Evolutionary conservation across 2,113 vertebrate genomes (phyloP).

Genomic region (Psilopsiagon aurifrons): DNA sequence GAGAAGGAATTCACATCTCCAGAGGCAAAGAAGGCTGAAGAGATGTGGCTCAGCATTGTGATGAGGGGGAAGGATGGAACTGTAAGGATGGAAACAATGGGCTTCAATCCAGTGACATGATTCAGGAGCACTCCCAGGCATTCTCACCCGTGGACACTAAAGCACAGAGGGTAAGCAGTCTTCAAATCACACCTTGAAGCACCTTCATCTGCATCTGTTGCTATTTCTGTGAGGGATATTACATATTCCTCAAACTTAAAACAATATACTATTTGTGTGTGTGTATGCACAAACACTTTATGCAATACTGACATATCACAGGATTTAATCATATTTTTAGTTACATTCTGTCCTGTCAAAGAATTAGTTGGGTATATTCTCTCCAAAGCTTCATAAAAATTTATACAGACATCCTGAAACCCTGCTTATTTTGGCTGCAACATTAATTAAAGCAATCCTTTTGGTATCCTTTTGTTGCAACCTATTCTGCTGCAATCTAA

Average conservation of each 20-base stretch:
- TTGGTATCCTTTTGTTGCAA: fast-evolving
- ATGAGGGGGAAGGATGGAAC: neutral
- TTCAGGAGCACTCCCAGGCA: neutral
- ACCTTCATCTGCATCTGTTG: neutral
- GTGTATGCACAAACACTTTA: fast-evolving
- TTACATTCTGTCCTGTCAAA: neutral
- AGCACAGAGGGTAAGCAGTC: neutral
- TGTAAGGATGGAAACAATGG: neutral
- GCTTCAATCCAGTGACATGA: neutral
- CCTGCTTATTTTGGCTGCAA: neutral
- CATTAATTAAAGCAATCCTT: neutral
- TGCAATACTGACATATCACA: fast-evolving
- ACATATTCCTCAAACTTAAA: neutral
- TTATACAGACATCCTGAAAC: neutral
- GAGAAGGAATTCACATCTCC: neutral
- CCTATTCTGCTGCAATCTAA: neutral
- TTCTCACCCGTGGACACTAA: fast-evolving
- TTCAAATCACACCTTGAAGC: neutral
- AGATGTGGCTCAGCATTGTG: neutral
- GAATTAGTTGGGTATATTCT: neutral
- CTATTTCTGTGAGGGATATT: neutral
- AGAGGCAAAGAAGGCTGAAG: neutral
- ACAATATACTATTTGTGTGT: fast-evolving
- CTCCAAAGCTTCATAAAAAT: neutral
- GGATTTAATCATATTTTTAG: neutral